These are phyloP conservation scores for Xiphias gladius DNA, from an alignment of 2,113 vertebrate species.

Conservation along the genomic window DNA sequence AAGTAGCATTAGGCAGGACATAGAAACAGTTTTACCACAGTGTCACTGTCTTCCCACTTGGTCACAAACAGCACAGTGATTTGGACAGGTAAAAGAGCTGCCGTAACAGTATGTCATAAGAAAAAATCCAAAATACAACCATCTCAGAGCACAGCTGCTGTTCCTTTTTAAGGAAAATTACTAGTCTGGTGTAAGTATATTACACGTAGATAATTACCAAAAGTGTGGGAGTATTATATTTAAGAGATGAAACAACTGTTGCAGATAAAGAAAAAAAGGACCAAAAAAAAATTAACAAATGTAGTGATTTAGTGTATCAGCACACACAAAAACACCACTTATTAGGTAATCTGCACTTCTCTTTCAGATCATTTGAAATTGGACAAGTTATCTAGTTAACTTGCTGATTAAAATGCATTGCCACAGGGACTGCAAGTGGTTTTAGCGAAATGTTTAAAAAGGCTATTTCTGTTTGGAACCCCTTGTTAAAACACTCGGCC, in stretches of 20 bases:
- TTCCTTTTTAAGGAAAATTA: background rate
- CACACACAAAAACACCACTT: background rate
- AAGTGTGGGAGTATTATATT: background rate
- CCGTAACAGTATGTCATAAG: background rate
- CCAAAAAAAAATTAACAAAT: background rate
- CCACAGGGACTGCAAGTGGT: constrained; percentile 11
- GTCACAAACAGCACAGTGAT: background rate
- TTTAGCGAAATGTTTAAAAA: constrained; percentile 40
- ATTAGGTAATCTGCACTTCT: background rate
- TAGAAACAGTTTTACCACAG: background rate
- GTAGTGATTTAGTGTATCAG: background rate
- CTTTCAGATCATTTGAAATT: background rate
- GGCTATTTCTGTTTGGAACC: background rate
- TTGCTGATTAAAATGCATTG: constrained; percentile 32
- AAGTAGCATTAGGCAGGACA: no score
- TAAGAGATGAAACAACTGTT: background rate
- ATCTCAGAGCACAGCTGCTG: background rate
- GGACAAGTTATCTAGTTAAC: constrained; percentile 24
- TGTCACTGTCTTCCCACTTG: background rate
- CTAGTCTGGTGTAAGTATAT: background rate
- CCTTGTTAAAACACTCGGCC: constrained; percentile 14
- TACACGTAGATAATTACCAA: background rate
- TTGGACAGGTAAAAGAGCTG: background rate
- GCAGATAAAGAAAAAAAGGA: background rate
- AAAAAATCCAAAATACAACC: constrained; percentile 2